Evolutionary conservation across 2,888 invertebrate species (phyloP), one percentile per base, ranked within the genome.

Genomic region (Leptura quadrifasciata): DNA sequence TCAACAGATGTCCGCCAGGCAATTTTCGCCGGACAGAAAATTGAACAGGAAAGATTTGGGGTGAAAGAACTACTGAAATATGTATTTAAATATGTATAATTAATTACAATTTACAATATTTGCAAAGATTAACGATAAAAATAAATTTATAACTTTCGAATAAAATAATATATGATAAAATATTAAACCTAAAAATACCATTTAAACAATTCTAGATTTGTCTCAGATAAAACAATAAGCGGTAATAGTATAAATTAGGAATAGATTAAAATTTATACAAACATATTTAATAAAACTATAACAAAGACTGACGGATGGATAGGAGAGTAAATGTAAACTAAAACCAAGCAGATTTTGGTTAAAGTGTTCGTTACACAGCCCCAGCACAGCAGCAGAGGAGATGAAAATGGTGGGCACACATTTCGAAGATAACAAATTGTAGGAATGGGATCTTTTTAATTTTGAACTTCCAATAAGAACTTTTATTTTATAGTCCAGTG

Each of bases 51-150:
- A 15, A 24, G 15, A 24, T 5, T 5, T 15, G 24, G 5, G 21
- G 9, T n/a, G n/a, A 15, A 15, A 60, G 58, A 61, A 61, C 5
- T 17, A 31, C 31, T 61, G 31, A 20, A 63, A 54, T 17, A 17
- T 65, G 18, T 61, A 54, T 70, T 70, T 70, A 70, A 70, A 70
- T 71, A 71, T 61, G 17, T 39, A 69, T 57, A 60, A 70, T 72
- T 79, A 72, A 72, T 76, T 79, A 72, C 68, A 79, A 79, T 79
- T 69, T 79, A 79, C 79, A 79, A 71, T 61, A 77, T 69, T 76
- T 70, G 72, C 63, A 77, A 79, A 77, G 77, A 74, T 72, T 69
- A 79, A 79, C 77, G 8, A 31, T 31, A 79, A 52, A 52, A 65
- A 65, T 12, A 57, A 10, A 54, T 52, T 76, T 71, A 73, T 55